Conservation (phyloP, 53 echinoderm and acorn worm species). For the Holothuria leucospilota region DNA sequence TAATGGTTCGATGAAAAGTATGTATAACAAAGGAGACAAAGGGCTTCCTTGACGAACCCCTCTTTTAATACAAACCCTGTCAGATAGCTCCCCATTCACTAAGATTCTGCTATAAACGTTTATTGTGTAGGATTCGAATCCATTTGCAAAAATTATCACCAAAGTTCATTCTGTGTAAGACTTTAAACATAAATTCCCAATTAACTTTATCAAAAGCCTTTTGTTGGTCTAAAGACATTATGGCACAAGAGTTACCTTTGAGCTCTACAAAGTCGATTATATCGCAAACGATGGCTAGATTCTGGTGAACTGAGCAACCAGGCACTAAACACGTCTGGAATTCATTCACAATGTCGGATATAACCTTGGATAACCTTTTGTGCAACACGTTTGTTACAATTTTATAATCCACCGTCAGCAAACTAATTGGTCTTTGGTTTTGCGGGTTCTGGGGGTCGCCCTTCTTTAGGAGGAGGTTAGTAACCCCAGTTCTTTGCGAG, state of each 20-base stretch:
- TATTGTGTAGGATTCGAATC: constrained; percentile 37
- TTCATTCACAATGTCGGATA: constrained; percentile 18
- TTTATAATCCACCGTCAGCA: constrained; percentile 66
- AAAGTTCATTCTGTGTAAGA: constrained; percentile 10
- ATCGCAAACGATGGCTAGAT: constrained; percentile 61
- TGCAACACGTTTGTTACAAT: constrained; percentile 61
- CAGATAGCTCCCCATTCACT: constrained; percentile 23
- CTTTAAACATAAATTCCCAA: background rate
- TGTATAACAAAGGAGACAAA: background rate
- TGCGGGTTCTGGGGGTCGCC: constrained; percentile 49
- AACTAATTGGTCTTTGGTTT: constrained; percentile 59
- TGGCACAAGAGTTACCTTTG: background rate
- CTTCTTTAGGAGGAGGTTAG: constrained; percentile 60
- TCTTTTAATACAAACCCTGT: background rate
- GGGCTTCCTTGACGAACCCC: constrained; percentile 53
- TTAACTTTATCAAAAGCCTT: background rate
- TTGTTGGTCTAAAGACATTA: too few relatives aligned
- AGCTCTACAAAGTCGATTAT: constrained; percentile 23
- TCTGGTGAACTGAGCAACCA: constrained; percentile 56
- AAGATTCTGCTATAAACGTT: constrained; percentile 13
- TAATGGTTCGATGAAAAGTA: too few relatives aligned
- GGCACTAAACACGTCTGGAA: constrained; percentile 60
- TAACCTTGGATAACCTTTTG: constrained; percentile 21
- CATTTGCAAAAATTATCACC: constrained; percentile 29
- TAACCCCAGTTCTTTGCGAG: constrained; percentile 54